Evolutionary conservation across 2,797 vertebrate genomes (phyloP), one percentile per base, ranked within the genome.

Genomic region (Myotis findleyi): DNA sequence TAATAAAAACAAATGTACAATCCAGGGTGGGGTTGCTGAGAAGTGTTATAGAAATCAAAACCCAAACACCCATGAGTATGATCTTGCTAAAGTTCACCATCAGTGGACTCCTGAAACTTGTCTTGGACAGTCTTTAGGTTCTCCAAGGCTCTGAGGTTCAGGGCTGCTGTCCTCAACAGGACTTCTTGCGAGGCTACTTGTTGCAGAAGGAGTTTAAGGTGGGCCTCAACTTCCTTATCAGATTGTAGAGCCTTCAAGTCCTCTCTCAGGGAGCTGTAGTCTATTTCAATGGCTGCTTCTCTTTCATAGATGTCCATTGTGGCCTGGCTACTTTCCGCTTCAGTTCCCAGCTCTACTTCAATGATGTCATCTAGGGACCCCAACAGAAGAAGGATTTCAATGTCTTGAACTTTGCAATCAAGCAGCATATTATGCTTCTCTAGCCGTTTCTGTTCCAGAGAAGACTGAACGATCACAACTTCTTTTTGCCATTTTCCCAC

Each of bases 341-440:
- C 98, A 20, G 97, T 69, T 91, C 99, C 98, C 93, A 99, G 86
- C 99, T 99, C 98, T 33, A 99, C 95, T 96, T 99, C 98, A 66
- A 98, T 99, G 98, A 99, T 99, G 76, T 99, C 99, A 57, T 99
- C 97, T 95, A 99, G 95, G 2, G 97, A 99, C 77, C 99, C 99
- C n/a, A 97, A 97, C n/a, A 99, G 93, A 53, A 99, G 97, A 11
- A 76, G 88, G 94, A 99, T 91, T 33, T 98, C 98, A 75, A 99
- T 97, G 95, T 98, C 96, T 87, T 99, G 98, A 62, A 99, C 98
- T 97, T 99, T 99, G 97, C 99, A 99, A 69, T 98, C 98, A 51
- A 99, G 98, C 88, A 99, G 98, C 77, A 99, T 25, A 95, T 99
- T 99, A 96, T 99, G 99, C 96, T 98, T 98, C 87, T 98, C 98